Evolutionary conservation across 2,113 vertebrate species (phyloP).

Genomic region (Onychorhynchus coronatus): DNA sequence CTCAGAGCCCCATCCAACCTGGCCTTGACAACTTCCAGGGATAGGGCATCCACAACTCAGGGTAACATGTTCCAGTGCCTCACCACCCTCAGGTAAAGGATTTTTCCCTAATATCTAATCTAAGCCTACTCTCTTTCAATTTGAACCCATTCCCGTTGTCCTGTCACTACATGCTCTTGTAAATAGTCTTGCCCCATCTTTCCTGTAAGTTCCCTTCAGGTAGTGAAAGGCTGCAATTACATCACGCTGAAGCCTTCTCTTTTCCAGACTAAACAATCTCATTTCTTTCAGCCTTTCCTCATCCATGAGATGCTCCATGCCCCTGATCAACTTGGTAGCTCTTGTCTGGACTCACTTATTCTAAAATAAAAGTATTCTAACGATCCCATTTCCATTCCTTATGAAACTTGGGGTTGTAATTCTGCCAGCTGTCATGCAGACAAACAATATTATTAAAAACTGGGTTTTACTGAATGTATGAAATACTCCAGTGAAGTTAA

Average conservation of each 20-base stretch:
- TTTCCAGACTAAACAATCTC: background rate
- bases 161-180: background rate
- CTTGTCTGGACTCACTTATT: background rate
- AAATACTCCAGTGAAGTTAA: background rate
- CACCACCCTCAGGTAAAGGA: background rate
- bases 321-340: background rate
- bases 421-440: background rate
- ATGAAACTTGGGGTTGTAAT: background rate
- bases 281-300: background rate
- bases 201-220: background rate
- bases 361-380: background rate
- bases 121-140: background rate
- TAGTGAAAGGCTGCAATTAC: background rate
- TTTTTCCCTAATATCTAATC: background rate
- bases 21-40: background rate
- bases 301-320: background rate
- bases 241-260: background rate
- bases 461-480: background rate
- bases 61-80: background rate
- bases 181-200: background rate
- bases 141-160: accelerated
- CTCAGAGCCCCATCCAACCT: background rate
- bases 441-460: background rate
- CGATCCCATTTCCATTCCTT: background rate
- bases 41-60: background rate